Conservation (phyloP, 1,140 invertebrate genomes). For the Drusus annulatus region DNA sequence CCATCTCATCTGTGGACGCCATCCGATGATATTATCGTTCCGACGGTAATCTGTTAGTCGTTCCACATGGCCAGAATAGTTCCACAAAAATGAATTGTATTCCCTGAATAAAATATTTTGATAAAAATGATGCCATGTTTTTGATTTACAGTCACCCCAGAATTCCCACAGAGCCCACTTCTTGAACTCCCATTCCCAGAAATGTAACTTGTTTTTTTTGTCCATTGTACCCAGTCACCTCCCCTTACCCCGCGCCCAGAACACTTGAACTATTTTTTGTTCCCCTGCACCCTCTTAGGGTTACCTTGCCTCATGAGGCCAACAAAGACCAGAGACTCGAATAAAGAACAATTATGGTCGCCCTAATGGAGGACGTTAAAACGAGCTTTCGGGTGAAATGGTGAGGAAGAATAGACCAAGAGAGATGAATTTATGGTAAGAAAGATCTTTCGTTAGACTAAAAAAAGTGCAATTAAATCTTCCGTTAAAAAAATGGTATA, state of each 20-base stretch:
- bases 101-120: not conserved
- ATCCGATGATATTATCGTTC: too few species aligned
- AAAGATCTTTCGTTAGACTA: too few species aligned
- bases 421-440: too few species aligned
- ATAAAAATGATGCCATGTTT: not conserved
- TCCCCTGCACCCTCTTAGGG: not conserved
- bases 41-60: too few species aligned
- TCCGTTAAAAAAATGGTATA: too few species aligned
- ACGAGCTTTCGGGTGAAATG: slow-evolving; percentile 39
- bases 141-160: not conserved
- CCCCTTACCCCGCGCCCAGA: slow-evolving; percentile 22
- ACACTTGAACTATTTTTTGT: slow-evolving; percentile 53
- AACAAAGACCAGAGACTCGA: slow-evolving; percentile 15
- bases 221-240: slow-evolving; percentile 30
- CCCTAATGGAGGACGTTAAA: slow-evolving; percentile 39
- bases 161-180: not conserved
- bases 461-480: too few species aligned
- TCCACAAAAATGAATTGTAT: too few species aligned
- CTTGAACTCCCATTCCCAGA: slow-evolving; percentile 44
- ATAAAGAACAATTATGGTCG: slow-evolving; percentile 49
- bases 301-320: not conserved
- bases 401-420: slow-evolving; percentile 21
- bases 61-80: too few species aligned
- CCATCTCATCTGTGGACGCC: too few species aligned
- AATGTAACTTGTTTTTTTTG: slow-evolving; percentile 53